Percentiles rank a stretch among this genome's conserved stretches.
phyloP scores from a whole-genome alignment of 2,888 invertebrate genomes.

The Autographa gamma region DNA sequence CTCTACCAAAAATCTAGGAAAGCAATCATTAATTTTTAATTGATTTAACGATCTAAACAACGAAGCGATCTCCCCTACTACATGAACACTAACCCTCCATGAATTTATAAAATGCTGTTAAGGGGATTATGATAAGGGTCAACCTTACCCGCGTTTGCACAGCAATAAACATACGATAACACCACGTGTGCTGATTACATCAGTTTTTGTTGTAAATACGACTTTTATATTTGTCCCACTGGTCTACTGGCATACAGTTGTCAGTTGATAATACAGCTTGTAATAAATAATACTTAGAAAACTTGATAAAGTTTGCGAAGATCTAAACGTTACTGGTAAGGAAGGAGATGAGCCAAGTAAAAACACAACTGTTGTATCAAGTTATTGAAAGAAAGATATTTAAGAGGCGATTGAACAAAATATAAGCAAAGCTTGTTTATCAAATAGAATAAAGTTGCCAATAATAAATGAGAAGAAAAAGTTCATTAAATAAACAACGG shows the following conservation, averaged over 20 bases:
- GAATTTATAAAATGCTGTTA: slow-evolving; percentile 3
- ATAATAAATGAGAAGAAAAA: not conserved
- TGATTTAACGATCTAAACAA: not conserved
- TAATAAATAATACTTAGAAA: no score
- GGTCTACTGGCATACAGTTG: not conserved
- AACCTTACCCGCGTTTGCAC: not conserved
- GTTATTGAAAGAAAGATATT: no score
- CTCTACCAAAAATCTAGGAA: not conserved
- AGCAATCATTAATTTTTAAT: not conserved
- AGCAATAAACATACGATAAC: slow-evolving; percentile 6
- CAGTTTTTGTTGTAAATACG: not conserved
- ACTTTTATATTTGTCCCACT: no score
- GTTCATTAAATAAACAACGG: not conserved
- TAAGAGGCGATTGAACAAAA: no score
- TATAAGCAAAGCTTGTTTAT: no score
- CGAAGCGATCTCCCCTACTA: not conserved
- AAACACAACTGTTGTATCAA: no score
- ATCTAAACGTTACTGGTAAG: no score
- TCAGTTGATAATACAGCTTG: no score
- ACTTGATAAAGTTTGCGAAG: no score
- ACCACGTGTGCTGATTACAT: not conserved
- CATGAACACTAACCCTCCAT: not conserved
- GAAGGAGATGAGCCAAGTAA: no score
- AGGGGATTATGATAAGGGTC: slow-evolving; percentile 2
- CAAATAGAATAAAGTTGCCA: no score